Base-by-base conservation (phyloP, 2,888 invertebrate species). In the Nemurella pictetii region DNA sequence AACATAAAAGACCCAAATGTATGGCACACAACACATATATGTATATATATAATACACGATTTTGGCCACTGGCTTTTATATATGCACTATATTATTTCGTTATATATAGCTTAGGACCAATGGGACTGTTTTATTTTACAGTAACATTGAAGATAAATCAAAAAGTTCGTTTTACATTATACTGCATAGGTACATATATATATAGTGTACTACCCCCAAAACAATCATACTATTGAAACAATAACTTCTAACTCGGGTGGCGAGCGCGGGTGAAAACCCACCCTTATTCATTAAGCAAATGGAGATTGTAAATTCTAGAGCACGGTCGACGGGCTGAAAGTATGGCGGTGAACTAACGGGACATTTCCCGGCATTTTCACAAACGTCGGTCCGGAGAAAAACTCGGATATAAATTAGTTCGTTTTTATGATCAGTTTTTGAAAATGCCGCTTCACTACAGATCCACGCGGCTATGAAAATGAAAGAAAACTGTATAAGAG, bases 261-360 rank as follows among this genome's bases (percentile, higher is more conserved):
- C 78, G 25, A 36, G 9, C 75, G 27, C 15, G 3, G n/a, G 32
- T 32, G 32, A 27, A 3, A 28, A 36, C 55, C 80, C 15, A 20
- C 36, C 35, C 80, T 35, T 82, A 82, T 82, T 82, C 82, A 82
- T 82, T 82, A 81, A 82, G 82, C 82, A 82, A 82, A 82, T 82
- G 82, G 82, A 82, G 82, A 72, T 82, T 72, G 29, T 82, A 72
- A 82, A 55, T 15, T 81, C 30, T 26, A 2, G 26, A 75, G 78
- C 72, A 0, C 72, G 82, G 72, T 27, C 28, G 72, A 20, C 30
- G 72, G 26, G 28, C 5, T 2, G 72, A 82, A 82, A 82, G 29
- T n/a, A 55, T 72, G 72, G 82, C 82, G 82, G 55, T 12, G 5
- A 72, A 28, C 28, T 28, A n/a, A 12, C 28, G 1, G 15, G 28